Percentiles rank a stretch among this genome's conserved stretches.
Evolutionary conservation across 23 tunicate genomes (phyloP).

Genomic region (Ascidia mentula): DNA sequence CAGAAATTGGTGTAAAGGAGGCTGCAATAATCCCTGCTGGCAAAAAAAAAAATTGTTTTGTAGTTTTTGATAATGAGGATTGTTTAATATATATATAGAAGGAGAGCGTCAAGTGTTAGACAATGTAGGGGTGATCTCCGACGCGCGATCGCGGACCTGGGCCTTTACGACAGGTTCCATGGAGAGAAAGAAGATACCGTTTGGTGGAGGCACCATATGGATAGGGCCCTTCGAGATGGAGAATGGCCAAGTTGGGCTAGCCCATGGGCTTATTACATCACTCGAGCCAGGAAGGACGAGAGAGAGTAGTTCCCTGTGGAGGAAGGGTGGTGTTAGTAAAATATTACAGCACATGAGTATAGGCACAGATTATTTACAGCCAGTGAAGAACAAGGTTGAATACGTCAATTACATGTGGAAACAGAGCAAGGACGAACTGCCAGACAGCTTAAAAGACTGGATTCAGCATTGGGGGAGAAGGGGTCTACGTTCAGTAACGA

Average conservation of each 20-base stretch:
- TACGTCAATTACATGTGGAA: conserved; percentile 3
- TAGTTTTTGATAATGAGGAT: not conserved
- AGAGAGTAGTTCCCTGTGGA: not conserved
- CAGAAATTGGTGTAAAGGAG: not conserved
- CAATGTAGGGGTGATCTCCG: not conserved
- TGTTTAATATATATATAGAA: too few relatives aligned
- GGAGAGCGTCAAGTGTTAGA: not conserved
- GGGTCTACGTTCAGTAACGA: not conserved
- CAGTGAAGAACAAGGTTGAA: conserved; percentile 4
- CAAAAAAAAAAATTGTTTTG: not conserved
- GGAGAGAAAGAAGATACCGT: not conserved
- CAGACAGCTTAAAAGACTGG: not conserved
- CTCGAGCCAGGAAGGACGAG: not conserved
- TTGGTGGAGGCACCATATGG: conserved; percentile 15
- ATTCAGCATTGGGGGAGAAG: conserved; percentile 9
- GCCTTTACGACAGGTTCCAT: conserved; percentile 10
- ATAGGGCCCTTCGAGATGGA: conserved; percentile 17
- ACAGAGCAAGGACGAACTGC: not conserved
- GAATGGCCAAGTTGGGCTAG: conserved; percentile 1
- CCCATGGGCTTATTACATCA: conserved; percentile 21
- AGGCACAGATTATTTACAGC: not conserved
- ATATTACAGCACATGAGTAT: not conserved
- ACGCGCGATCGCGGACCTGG: conserved; percentile 9
- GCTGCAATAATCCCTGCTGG: not conserved
- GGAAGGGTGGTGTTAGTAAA: not conserved